phyloP scores from a whole-genome alignment of 2,797 vertebrate species.

The Rallus crepitans region DNA sequence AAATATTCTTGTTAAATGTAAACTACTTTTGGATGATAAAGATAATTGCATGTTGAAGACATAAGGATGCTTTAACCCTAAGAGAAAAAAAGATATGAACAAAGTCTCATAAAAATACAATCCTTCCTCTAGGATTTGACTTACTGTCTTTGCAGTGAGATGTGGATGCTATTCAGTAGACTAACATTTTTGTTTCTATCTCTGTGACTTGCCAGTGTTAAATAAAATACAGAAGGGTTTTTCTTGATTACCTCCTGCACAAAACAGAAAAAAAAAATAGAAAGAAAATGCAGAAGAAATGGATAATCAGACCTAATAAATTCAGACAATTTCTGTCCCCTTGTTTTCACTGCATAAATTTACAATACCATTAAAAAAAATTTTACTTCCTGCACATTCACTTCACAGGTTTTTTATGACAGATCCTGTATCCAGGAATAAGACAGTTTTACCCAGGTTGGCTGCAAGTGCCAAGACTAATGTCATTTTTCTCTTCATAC shows the following conservation, averaged over 20 bases:
- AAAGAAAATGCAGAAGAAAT: not conserved
- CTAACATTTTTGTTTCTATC: not conserved
- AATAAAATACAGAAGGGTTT: not conserved
- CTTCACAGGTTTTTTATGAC: not conserved
- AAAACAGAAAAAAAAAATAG: not conserved
- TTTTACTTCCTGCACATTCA: not conserved
- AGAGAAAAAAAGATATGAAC: constrained; percentile 10
- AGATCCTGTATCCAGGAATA: not conserved
- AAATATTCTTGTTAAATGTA: constrained; percentile 53
- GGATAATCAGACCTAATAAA: not conserved
- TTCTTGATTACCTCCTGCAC: not conserved
- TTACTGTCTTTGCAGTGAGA: constrained; percentile 18
- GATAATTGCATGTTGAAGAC: not conserved
- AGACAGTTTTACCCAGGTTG: not conserved
- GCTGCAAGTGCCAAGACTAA: not conserved
- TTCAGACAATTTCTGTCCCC: not conserved
- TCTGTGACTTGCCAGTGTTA: not conserved
- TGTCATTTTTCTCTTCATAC: not conserved
- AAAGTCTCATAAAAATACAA: not conserved
- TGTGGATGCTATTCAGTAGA: not conserved
- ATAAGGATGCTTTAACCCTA: not conserved
- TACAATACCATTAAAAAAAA: not conserved
- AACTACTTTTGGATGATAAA: constrained; percentile 36
- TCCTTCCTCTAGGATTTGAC: not conserved
- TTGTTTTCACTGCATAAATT: not conserved